Evolutionary conservation across 2,797 vertebrate species (phyloP).

Genomic region (Coreius guichenoti): DNA sequence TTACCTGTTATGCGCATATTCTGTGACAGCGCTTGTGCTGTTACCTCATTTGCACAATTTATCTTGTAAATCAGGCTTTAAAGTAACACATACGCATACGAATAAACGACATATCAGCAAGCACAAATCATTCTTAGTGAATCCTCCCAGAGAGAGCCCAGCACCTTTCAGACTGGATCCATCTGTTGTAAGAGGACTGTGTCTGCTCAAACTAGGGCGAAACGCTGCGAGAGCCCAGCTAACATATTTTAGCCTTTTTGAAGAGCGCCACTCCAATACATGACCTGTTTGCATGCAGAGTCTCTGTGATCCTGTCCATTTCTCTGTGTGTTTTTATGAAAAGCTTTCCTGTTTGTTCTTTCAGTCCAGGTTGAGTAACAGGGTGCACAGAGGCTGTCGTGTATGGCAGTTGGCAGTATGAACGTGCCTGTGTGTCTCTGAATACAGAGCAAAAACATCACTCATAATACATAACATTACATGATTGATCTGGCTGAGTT

Average conservation of each 20-base stretch:
- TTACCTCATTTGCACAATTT: background rate
- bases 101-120: background rate
- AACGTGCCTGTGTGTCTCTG: background rate
- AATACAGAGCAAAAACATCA: background rate
- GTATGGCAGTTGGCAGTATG: background rate
- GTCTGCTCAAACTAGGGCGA: conserved; percentile 50
- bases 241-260: conserved; percentile 54
- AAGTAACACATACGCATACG: background rate
- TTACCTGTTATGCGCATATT: background rate
- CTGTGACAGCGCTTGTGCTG: background rate
- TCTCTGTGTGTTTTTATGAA: conserved; percentile 16
- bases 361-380: conserved; percentile 32
- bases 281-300: conserved; percentile 14
- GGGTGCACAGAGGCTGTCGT: conserved; percentile 19
- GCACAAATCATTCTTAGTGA: background rate
- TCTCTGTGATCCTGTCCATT: conserved; percentile 24
- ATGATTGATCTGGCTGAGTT: background rate
- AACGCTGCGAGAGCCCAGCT: conserved; percentile 40
- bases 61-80: background rate
- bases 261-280: conserved; percentile 34
- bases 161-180: conserved; percentile 16
- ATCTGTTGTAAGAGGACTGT: conserved; percentile 28
- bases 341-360: conserved; percentile 11
- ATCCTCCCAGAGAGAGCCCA: conserved; percentile 23
- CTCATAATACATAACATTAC: background rate